Evolutionary conservation across 2,797 vertebrate species (phyloP), one percentile per base, ranked within the genome.

Genomic region (Rhynchotus rufescens): DNA sequence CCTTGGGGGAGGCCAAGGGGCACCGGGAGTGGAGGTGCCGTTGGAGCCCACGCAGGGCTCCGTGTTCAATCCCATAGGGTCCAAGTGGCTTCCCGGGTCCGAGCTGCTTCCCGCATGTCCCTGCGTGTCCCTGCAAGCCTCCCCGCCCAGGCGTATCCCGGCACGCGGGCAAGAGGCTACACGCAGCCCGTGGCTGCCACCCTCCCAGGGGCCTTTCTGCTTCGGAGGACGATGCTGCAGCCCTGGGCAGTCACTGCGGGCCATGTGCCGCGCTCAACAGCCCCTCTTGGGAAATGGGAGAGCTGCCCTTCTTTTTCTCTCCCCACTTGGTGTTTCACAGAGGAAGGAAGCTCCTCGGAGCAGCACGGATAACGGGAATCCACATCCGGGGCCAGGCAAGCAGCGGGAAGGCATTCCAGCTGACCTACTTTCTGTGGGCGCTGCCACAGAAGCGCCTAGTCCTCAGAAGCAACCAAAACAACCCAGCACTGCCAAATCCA

Each of bases 351-450:
- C 52, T 56, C 28, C 52, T 6, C 16, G 64, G 25, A 86, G 17
- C 88, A 42, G 80, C 0, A 26, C 36, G 2, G 4, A 44, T n/a
- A 56, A 32, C 49, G 28, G 49, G 26, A 38, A 52, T 38, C 9
- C 67, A 20, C 8, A 12, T 30, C 82, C 4, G 5, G 0, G 60
- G 44, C 66, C 0, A 0, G 67, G n/a, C 40, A 34, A 62, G 67
- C 80, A 15, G 30, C 0, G 9, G 52, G 64, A 89, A 86, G 86
- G 51, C 5, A 1, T 87, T 88, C 89, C 72, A 79, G 80, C 81
- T 95, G 94, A 93, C 92, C 95, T 93, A 87, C 72, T 96, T 95
- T 92, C 79, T 75, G 60, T 0, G 0, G 59, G 71, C 86, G 75
- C 38, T 3, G 0, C 78, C 23, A 45, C 42, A 72, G 42, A 86